These are phyloP conservation scores for Piaya cayana DNA, from an alignment of 2,113 vertebrate species.

Conservation along the genomic window DNA sequence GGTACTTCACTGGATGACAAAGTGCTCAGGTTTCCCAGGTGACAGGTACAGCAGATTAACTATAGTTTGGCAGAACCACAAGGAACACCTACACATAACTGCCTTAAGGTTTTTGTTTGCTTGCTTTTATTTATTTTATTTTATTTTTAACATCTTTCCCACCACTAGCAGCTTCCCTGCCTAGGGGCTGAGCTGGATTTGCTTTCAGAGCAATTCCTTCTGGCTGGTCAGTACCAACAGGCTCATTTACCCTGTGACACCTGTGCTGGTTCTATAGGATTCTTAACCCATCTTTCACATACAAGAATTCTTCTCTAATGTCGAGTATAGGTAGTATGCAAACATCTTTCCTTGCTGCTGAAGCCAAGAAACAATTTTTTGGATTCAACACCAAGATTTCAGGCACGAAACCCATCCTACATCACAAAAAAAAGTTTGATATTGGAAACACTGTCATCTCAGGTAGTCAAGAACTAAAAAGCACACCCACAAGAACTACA, in stretches of 20 bases:
- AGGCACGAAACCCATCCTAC: not conserved
- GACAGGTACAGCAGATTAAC: not conserved
- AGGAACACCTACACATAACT: not conserved
- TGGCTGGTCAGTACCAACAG: not conserved
- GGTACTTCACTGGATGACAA: not conserved
- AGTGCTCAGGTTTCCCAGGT: not conserved
- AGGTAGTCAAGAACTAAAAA: not conserved
- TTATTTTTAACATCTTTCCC: not conserved
- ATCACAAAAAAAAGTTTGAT: not conserved
- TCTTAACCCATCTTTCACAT: not conserved
- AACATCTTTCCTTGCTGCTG: not conserved
- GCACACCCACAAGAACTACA: accelerated
- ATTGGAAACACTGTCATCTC: not conserved
- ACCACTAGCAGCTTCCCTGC: not conserved
- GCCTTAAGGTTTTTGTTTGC: not conserved
- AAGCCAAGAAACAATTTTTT: not conserved
- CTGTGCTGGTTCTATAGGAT: not conserved
- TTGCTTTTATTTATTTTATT: not conserved
- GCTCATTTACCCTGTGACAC: not conserved
- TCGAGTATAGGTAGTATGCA: not conserved
- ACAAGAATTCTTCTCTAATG: not conserved
- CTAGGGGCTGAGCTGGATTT: not conserved
- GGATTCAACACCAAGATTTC: not conserved
- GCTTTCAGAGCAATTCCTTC: not conserved
- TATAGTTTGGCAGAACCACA: not conserved